Conservation (phyloP, 2,797 vertebrate genomes). For the Ataeniobius toweri region DNA sequence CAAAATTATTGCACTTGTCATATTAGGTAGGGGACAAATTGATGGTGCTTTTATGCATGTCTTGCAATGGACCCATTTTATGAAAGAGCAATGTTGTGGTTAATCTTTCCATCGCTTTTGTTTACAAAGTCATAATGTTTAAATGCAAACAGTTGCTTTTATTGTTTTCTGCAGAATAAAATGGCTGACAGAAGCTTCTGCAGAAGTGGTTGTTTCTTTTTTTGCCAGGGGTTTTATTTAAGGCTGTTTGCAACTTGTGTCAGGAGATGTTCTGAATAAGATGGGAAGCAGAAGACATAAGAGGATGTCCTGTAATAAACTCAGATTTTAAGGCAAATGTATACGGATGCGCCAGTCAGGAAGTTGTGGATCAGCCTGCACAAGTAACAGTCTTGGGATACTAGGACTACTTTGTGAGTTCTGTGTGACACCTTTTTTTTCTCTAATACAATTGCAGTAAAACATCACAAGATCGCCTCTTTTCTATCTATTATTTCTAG, state of each 20-base stretch:
- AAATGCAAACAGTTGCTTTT: background rate
- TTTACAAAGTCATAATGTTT: constrained; percentile 1
- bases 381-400: background rate
- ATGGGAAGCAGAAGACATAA: constrained; percentile 6
- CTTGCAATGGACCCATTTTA: background rate
- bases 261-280: background rate
- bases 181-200: background rate
- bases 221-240: background rate
- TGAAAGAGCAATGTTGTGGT: background rate
- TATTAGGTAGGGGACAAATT: background rate
- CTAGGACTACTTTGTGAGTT: background rate
- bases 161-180: background rate
- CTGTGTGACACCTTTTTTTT: background rate
- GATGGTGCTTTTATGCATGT: background rate
- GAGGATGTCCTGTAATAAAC: constrained; percentile 4
- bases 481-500: background rate
- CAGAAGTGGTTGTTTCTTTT: constrained; percentile 1
- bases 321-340: background rate
- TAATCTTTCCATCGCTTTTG: background rate
- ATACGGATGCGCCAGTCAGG: background rate
- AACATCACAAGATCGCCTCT: background rate
- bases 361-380: background rate
- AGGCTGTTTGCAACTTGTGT: background rate
- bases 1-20: constrained; percentile 4
- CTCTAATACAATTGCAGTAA: background rate